These are phyloP conservation scores for Zaprionus kolodkinae DNA, from an alignment of 1,140 invertebrate species.

Conservation along the genomic window DNA sequence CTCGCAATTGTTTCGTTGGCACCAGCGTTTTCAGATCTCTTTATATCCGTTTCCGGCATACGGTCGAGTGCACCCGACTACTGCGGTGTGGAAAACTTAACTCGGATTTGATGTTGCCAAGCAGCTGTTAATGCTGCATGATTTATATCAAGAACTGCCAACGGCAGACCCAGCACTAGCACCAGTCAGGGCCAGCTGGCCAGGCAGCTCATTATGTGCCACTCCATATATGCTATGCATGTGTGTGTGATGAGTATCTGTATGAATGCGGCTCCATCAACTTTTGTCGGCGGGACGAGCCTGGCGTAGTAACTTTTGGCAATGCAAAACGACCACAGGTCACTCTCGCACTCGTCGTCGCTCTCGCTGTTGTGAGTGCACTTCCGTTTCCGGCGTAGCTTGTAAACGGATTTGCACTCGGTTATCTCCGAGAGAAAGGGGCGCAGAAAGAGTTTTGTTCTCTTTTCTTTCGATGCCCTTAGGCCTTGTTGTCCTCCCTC, in stretches of 20 bases:
- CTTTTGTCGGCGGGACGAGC: conserved; percentile 12
- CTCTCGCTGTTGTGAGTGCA: conserved; percentile 49
- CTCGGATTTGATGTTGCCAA: conserved; percentile 74
- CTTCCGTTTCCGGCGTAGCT: conserved; percentile 44
- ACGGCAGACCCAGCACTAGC: conserved; percentile 17
- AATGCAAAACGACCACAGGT: conserved; percentile 13
- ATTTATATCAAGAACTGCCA: conserved; percentile 59
- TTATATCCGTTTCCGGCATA: conserved; percentile 51
- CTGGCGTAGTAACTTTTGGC: conserved; percentile 11
- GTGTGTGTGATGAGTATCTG: background rate
- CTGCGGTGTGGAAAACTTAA: conserved; percentile 67
- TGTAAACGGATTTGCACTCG: conserved; percentile 54
- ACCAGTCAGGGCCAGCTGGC: conserved; percentile 16
- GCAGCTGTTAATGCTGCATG: conserved; percentile 76
- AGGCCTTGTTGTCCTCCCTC: conserved; percentile 21
- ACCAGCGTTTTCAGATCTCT: conserved; percentile 53
- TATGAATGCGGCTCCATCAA: conserved; percentile 33
- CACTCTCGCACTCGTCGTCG: background rate
- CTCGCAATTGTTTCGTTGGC: conserved; percentile 62
- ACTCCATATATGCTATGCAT: conserved; percentile 35
- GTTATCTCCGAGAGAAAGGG: background rate
- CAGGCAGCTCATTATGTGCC: conserved; percentile 61
- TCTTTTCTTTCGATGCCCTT: conserved; percentile 37
- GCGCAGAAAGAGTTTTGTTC: background rate
- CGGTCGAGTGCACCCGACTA: conserved; percentile 44